Evolutionary conservation across 1,140 invertebrate genomes (phyloP), one percentile per base, ranked within the genome.

Genomic region (Leptopilina clavipes): DNA sequence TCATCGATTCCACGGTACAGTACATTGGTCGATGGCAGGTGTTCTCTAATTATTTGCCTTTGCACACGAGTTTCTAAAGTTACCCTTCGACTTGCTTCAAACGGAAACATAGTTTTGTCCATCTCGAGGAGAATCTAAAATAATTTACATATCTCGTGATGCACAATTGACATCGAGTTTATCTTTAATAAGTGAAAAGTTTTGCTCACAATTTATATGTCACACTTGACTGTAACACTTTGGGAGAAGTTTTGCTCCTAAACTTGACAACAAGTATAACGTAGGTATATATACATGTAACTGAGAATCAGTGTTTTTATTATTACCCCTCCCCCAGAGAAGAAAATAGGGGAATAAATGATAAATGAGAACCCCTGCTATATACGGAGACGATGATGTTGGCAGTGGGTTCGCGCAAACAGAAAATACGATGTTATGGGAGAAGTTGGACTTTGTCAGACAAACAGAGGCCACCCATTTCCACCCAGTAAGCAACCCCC

Each of bases 341-440:
- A 31, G 6, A 31, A 3, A 6, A 31, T 1, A 31, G 0, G 2
- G 19, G 3, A 10, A 25, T 8, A 8, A 9, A 12, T 59, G 22
- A 65, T 31, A 12, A 31, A 31, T n/a, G 14, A 65, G 59, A 65
- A 31, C 7, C 59, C 0, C 22, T 65, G 14, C 14, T 65, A 12
- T 22, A n/a, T 65, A 22, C 22, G 0, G 11, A 65, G 59, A 17
- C 45, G 25, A 22, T 37, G 1, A 18, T 52, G n/a, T 44, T 45
- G 22, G 14, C 31, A 52, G 40, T 73, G 74, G 54, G 17, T 56
- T 70, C 75, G 77, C 77, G 77, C 79, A 83, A 83, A 81, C 81
- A 81, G 81, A 83, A 83, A 82, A 83, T 76, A 84, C 76, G 74
- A 75, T 71, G 78, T 81, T 81, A 79, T 79, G 77, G 74, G 76